Conservation (phyloP, 2,113 vertebrate species). For the Ameiurus melas region DNA sequence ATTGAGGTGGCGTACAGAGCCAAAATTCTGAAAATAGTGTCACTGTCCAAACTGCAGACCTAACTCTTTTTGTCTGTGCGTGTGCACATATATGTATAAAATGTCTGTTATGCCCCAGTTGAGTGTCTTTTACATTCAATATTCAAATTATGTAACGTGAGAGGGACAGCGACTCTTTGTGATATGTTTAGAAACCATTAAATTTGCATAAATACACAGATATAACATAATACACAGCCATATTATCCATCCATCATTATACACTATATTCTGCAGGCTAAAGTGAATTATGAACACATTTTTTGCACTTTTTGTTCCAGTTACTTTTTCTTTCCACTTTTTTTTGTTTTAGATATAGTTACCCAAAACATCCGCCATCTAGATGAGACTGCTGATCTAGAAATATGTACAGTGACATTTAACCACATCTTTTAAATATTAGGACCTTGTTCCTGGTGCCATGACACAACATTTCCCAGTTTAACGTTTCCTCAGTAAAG, state of each 20-base stretch:
- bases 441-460: constrained; percentile 25
- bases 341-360: neutral
- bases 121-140: neutral
- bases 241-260: too few relatives aligned
- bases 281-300: neutral
- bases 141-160: neutral
- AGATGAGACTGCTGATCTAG: neutral
- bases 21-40: too few relatives aligned
- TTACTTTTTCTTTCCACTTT: neutral
- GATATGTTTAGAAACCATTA: neutral
- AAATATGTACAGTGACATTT: neutral
- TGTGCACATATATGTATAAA: too few relatives aligned
- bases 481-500: constrained; percentile 15
- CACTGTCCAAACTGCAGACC: too few relatives aligned
- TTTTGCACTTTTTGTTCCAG: neutral
- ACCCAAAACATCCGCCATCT: neutral
- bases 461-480: neutral
- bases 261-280: neutral
- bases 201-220: constrained; percentile 32
- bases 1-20: too few relatives aligned
- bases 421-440: constrained; percentile 53
- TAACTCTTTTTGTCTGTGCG: too few relatives aligned
- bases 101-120: too few relatives aligned
- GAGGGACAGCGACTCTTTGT: neutral
- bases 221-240: neutral